phyloP scores from a whole-genome alignment of 1,140 invertebrate genomes.

The Eriocheir sinensis region DNA sequence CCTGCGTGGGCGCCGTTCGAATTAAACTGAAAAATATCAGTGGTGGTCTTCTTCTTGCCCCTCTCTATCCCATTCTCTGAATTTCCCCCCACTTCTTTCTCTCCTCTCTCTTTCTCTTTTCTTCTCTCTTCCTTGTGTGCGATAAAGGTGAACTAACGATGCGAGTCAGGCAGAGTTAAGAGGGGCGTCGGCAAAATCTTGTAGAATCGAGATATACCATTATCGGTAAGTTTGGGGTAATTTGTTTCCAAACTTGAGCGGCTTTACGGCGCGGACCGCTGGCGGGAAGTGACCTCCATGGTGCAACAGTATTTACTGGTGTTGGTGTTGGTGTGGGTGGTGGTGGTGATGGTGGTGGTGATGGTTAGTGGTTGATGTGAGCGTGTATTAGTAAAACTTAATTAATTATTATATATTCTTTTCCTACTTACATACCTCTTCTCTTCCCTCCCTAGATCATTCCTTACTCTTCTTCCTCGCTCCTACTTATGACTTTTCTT shows the following conservation, averaged over 20 bases:
- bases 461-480: too few relatives aligned
- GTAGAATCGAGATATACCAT: slow-evolving; percentile 2
- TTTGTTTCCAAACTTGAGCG: neutral
- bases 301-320: neutral
- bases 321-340: neutral
- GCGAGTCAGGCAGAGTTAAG: neutral
- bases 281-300: neutral
- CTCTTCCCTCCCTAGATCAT: too few relatives aligned
- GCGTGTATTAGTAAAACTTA: too few relatives aligned
- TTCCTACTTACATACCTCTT: too few relatives aligned
- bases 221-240: neutral
- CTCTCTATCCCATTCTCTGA: neutral
- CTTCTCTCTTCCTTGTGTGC: neutral
- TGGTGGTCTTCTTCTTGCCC: too few relatives aligned
- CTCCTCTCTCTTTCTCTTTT: too few relatives aligned
- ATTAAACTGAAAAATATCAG: neutral
- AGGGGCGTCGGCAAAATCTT: neutral
- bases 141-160: neutral
- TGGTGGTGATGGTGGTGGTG: neutral
- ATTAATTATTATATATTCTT: too few relatives aligned
- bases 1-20: neutral
- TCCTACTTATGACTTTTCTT: too few relatives aligned
- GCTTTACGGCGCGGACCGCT: neutral
- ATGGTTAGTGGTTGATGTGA: too few relatives aligned
- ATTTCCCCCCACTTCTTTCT: too few relatives aligned